Base-by-base conservation (phyloP, 2,797 vertebrate genomes). In the Anniella stebbinsi region DNA sequence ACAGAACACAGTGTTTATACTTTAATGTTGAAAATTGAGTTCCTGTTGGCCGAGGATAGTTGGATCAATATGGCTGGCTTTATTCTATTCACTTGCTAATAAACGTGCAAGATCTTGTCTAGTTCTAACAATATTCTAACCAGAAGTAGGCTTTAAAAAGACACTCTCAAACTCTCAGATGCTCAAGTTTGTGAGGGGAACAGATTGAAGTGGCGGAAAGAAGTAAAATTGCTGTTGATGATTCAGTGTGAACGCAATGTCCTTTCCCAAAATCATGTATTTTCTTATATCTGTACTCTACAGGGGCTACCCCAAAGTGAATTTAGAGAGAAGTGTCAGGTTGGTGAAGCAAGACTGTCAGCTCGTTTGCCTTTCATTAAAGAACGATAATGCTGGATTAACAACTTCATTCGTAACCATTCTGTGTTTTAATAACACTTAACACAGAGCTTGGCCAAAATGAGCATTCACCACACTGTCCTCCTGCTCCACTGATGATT, bases 1-100 rank as follows among this genome's bases (percentile, higher is more conserved):
- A 90, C 23, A 81, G 51, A 84, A 51, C 41, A 45, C 33, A 63
- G 28, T 5, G 10, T 72, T 83, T 48, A 48, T 76, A 80, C 51
- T 83, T 88, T 88, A 76, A 76, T 88, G 78, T 60, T 80, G 76
- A 72, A 45, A 4, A 18, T 85, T 93, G 38, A 17, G 70, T 93
- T 92, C 28, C 84, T 94, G 0, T 87, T 88, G 69, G 83, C 48
- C 48, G 92, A 67, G 13, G 75, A 72, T 0, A 0, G 89, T 88
- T 86, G 5, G 15, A 87, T 85, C 69, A 93, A 80, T 86, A 72
- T 70, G 88, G 69, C 38, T 83, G 80, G 30, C 25, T 88, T 91
- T 89, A 66, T 78, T 89, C 28, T 80, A 0, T 81, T 51, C 75
- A 25, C 69, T 78, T 80, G 63, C 69, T 84, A 81, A 70, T 80